phyloP scores from a whole-genome alignment of 2,113 vertebrate species.

The Heterocephalus glaber region DNA sequence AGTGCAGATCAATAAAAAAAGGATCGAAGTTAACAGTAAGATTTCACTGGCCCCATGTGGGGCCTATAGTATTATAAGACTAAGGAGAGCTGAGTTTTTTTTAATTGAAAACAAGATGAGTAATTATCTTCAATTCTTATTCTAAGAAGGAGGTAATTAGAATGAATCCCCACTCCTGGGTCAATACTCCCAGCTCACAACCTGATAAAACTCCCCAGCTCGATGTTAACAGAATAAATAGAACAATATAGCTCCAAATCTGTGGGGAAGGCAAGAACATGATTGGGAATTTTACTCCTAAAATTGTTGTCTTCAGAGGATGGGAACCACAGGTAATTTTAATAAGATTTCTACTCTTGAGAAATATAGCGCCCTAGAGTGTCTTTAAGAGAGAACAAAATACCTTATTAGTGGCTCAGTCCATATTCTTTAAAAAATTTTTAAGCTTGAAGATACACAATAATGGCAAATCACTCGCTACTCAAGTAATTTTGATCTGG shows the following conservation, averaged over 20 bases:
- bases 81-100: slow-evolving; percentile 61
- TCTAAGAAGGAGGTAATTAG: slow-evolving; percentile 68
- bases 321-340: slow-evolving; percentile 58
- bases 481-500: slow-evolving; percentile 31
- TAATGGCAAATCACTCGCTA: slow-evolving; percentile 30
- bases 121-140: slow-evolving; percentile 72
- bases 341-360: slow-evolving; percentile 10
- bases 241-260: slow-evolving; percentile 27
- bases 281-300: neutral
- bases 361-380: neutral
- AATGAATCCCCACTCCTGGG: slow-evolving; percentile 34
- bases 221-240: slow-evolving; percentile 69
- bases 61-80: slow-evolving; percentile 11
- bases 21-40: slow-evolving; percentile 15
- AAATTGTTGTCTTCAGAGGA: slow-evolving; percentile 50
- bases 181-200: slow-evolving; percentile 55
- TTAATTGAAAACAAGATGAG: slow-evolving; percentile 64
- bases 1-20: neutral
- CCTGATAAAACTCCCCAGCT: slow-evolving; percentile 51
- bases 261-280: slow-evolving; percentile 14
- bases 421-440: neutral
- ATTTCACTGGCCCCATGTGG: neutral
- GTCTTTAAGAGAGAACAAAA: slow-evolving; percentile 56
- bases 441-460: slow-evolving; percentile 47
- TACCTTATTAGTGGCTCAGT: neutral